Evolutionary conservation across 2,113 vertebrate species (phyloP).

Genomic region (Burhinus oedicnemus): DNA sequence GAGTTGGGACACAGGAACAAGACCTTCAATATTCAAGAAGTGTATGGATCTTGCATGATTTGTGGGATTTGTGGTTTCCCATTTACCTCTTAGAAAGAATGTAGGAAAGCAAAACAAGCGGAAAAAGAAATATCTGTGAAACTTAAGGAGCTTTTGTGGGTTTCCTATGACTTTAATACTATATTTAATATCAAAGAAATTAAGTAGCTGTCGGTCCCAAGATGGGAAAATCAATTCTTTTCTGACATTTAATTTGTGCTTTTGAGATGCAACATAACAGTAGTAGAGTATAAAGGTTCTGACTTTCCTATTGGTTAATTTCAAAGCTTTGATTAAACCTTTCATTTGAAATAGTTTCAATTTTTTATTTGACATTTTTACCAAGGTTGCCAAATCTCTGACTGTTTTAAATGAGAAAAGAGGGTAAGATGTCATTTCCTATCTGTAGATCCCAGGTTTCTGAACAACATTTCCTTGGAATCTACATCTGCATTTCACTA

Average conservation of each 20-base stretch:
- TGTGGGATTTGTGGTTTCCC: conserved; percentile 25
- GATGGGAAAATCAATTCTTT: conserved; percentile 51
- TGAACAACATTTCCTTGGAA: conserved; percentile 14
- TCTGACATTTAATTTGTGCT: conserved; percentile 62
- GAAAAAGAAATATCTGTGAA: conserved; percentile 22
- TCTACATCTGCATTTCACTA: conserved; percentile 20
- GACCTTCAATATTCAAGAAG: neutral
- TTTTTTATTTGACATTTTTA: conserved; percentile 44
- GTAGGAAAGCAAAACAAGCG: conserved; percentile 2
- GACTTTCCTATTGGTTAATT: conserved; percentile 31
- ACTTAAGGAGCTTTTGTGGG: neutral
- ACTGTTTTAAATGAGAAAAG: conserved; percentile 34
- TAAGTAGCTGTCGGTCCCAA: conserved; percentile 16
- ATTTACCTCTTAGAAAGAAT: conserved; percentile 2
- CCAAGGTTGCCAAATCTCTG: conserved; percentile 8
- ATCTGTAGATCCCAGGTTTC: neutral
- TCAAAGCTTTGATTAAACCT: conserved; percentile 45
- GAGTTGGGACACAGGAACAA: neutral
- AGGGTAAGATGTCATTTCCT: conserved; percentile 22
- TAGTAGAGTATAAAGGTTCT: conserved; percentile 21
- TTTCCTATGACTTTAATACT: conserved; percentile 37
- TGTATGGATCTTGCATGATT: conserved; percentile 10
- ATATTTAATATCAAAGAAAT: conserved; percentile 60
- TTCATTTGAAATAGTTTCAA: conserved; percentile 33
- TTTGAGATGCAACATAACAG: conserved; percentile 40